Evolutionary conservation across 2,797 vertebrate genomes (phyloP), one percentile per base, ranked within the genome.

Genomic region (Lacerta bilineata): DNA sequence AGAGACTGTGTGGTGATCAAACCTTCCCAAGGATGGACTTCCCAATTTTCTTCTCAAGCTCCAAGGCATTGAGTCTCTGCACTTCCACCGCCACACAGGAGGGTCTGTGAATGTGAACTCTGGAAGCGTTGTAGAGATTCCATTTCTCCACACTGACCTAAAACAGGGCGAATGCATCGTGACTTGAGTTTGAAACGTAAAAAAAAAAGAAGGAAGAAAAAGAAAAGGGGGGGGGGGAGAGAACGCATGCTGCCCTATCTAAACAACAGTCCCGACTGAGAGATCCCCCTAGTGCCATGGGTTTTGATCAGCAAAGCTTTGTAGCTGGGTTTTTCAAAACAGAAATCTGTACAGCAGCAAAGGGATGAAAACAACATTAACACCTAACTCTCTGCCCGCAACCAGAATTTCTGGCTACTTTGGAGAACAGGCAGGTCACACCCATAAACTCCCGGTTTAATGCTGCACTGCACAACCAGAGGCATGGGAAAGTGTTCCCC

Each of bases 11-110:
- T 68, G 72, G 61, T 68, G 61, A 13, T 13, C 33, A 46, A 93
- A 99, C 99, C 98, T 99, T 99, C 72, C 99, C 99, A 66, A 99
- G 97, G 90, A 98, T 87, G 0, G 99, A 99, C 94, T 99, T 98
- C 27, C 99, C 99, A 0, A 99, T 98, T 96, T 98, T 99, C 96
- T 97, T 98, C 92, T 98, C 97, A 77, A 98, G 96, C 93, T 98
- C 93, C 85, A 98, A 96, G 2, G 95, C 80, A 76, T 96, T 97
- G 80, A 99, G 97, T 92, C 99, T 98, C 94, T 98, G 98, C 92
- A 99, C 96, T 97, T 99, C 99, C 4, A 98, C 97, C 50, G 98
- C 98, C 74, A 98, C 98, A 0, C 98, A 98, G 0, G 99, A 99
- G 0, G 99, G 93, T 83, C 98, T 97, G 87, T 99, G 98, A 89